Evolutionary conservation across 2,113 vertebrate species (phyloP), one percentile per base, ranked within the genome.

Genomic region (Tetraodon nigroviridis): DNA sequence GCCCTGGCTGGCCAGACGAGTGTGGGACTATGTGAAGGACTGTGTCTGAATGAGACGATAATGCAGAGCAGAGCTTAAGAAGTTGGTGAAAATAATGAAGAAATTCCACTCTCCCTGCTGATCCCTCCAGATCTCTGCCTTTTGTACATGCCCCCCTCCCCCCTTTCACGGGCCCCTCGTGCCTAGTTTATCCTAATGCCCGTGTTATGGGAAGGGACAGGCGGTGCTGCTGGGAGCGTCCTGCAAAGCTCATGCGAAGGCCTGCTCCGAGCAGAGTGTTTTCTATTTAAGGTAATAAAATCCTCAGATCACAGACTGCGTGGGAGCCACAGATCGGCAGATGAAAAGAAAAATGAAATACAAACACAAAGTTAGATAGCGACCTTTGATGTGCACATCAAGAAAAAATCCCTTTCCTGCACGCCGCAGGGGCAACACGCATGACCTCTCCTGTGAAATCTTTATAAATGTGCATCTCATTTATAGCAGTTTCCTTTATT

Each of bases 341-440:
- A 87, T 86, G 69, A 74, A 84, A 84, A 67, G 60, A 78, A 75
- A 84, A 84, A 84, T 78, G 73, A 84, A 87, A 87, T 48, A 82
- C 56, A 84, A 85, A 84, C 78, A 84, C 5, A 13, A 76, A 55
- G 22, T 16, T 53, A 32, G 52, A 16, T 37, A 55, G 55, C 42
- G 50, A 59, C 21, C 75, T 87, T 86, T 86, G 81, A 86, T 86
- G 85, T 73, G 69, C 48, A 42, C 55, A 18, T 55, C 32, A 37
- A 37, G 32, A 37, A 37, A 37, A 37, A 37, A 37, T 67, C 74
- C 67, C 65, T 37, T 42, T 57, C 18, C 55, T 53, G 46, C 46
- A 47, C 3, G 12, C 19, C 41, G 47, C 42, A 17, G 44, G 15
- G 44, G 44, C 44, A n/a, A n/a, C 16, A n/a, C 44, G 44, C 44